Base-by-base conservation (phyloP, 2,888 invertebrate species). In the Patella caerulea region DNA sequence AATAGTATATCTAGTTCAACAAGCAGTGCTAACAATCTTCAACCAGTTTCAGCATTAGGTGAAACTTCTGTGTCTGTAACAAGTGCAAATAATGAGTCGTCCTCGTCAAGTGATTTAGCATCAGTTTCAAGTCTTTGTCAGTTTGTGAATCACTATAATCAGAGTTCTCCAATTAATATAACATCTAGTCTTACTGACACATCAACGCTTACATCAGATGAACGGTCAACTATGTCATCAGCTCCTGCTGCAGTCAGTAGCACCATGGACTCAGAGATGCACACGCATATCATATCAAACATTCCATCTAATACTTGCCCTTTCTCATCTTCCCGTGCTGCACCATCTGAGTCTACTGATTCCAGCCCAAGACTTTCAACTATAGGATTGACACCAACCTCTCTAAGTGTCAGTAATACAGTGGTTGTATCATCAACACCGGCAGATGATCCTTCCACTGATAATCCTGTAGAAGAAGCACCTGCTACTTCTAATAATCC, bases 141-240 rank as follows among this genome's bases (percentile, higher is more conserved):
- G 65, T 65, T 65, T 65, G 65, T 65, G 19, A 65, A 65, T 65
- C 65, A 65, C 24, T 65, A 65, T 24, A 65, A 65, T 65, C 65
- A 65, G 24, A 65, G 65, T 14, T 65, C 65, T 65, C 65, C 65
- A 19, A 65, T 65, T 24, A 65, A 65, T 24, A 65, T 65, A 24
- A 24, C 65, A 65, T 65, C 65, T 65, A 65, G 65, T 65, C 65
- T 65, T 65, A 24, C 65, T 65, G 65, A 65, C 24, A 65, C 65
- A 65, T 65, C 65, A 1, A 65, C 19, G 0, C 19, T 24, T 11
- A 65, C 24, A 24, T 24, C 65, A 24, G 65, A 19, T 24, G 65
- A 65, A 65, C 65, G 19, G 24, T 65, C 65, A 24, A 24, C 19
- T 65, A 24, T 24, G 12, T 65, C 65, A 3, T 24, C 11, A 24